These are phyloP conservation scores for Chaetogeoica ovagalla DNA, from an alignment of 2,888 invertebrate species.

Conservation along the genomic window DNA sequence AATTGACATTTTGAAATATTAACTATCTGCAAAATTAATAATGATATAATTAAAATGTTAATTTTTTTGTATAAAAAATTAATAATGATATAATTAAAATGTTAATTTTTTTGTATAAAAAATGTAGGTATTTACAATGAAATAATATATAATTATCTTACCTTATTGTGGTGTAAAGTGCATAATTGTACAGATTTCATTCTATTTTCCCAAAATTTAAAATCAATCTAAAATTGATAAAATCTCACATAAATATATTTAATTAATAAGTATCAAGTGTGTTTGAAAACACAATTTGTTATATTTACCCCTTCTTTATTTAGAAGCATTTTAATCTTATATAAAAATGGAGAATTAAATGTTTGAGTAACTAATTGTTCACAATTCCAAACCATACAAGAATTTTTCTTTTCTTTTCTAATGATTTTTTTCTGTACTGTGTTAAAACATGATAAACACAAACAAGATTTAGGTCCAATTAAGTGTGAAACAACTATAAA, in stretches of 20 bases:
- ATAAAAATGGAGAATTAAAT: not conserved
- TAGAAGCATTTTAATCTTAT: not conserved
- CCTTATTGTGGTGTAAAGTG: slow-evolving; percentile 6
- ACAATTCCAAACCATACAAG: slow-evolving; percentile 18
- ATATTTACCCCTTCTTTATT: not conserved
- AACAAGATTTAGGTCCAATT: slow-evolving; percentile 69
- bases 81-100: not conserved
- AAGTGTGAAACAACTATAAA: slow-evolving; percentile 7
- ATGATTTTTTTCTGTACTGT: slow-evolving; percentile 68
- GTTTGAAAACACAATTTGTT: not conserved
- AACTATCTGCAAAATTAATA: not conserved
- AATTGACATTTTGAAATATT: not conserved
- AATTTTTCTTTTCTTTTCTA: too few species aligned
- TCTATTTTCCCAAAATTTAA: not conserved
- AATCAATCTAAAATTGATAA: not conserved
- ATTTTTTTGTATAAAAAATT: not conserved
- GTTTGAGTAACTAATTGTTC: too few species aligned
- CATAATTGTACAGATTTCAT: not conserved
- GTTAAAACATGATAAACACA: slow-evolving; percentile 85
- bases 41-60: not conserved
- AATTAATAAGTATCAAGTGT: not conserved
- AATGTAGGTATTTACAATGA: too few species aligned
- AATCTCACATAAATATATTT: not conserved
- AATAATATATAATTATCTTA: not conserved
- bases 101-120: not conserved